Evolutionary conservation across 1,140 invertebrate species (phyloP).

Genomic region (Gryon sp.): DNA sequence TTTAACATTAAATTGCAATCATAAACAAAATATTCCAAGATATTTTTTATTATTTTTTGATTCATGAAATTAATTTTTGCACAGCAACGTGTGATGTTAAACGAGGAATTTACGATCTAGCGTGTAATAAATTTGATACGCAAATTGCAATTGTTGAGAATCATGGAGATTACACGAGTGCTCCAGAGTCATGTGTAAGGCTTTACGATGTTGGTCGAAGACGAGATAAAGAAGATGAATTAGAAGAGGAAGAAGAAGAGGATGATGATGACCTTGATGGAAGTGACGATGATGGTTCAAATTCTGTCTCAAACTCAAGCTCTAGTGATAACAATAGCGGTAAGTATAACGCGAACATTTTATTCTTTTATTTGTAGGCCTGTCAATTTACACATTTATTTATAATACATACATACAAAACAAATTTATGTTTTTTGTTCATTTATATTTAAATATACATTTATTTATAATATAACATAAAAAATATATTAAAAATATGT

Average conservation of each 20-base stretch:
- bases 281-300: slow-evolving; percentile 78
- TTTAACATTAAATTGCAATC: too few species aligned
- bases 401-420: too few species aligned
- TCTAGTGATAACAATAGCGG: slow-evolving; percentile 79
- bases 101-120: slow-evolving; percentile 88
- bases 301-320: slow-evolving; percentile 76
- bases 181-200: slow-evolving; percentile 90
- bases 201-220: slow-evolving; percentile 89
- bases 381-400: too few species aligned
- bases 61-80: slow-evolving; percentile 51
- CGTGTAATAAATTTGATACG: slow-evolving; percentile 87
- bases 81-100: slow-evolving; percentile 93
- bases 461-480: too few species aligned
- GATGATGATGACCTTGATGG: slow-evolving; percentile 79
- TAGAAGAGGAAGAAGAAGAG: slow-evolving; percentile 86
- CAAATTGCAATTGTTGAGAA: slow-evolving; percentile 92
- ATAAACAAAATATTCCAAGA: too few species aligned
- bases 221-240: slow-evolving; percentile 87
- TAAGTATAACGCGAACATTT: slow-evolving; percentile 65
- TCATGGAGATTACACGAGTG: slow-evolving; percentile 85
- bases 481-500: too few species aligned
- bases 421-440: too few species aligned
- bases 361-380: too few species aligned
- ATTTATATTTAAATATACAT: slow-evolving; percentile 9
- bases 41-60: slow-evolving; percentile 2